Percentiles rank a stretch among this genome's conserved stretches.
Evolutionary conservation across 2,113 vertebrate species (phyloP).

Genomic region (Caretta caretta): DNA sequence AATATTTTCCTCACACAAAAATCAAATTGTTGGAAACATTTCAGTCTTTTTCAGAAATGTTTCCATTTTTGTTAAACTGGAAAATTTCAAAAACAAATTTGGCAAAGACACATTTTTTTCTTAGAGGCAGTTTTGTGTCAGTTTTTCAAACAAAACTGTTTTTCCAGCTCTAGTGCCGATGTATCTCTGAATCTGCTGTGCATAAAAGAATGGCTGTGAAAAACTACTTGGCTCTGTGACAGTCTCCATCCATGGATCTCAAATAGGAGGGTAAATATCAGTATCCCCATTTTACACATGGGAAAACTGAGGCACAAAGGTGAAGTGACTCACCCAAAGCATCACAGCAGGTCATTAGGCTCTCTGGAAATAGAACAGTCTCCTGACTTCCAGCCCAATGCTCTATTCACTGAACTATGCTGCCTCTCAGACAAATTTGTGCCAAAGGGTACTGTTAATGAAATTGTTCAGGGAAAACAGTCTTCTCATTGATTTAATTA

Average conservation of each 20-base stretch:
- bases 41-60: background rate
- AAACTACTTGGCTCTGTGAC: background rate
- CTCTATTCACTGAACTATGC: background rate
- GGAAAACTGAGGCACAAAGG: background rate
- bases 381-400: background rate
- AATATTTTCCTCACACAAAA: background rate
- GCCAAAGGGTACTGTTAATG: background rate
- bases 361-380: background rate
- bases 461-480: background rate
- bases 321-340: background rate
- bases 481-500: background rate
- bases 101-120: background rate
- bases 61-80: background rate
- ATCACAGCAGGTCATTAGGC: background rate
- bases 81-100: background rate
- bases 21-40: background rate
- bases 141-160: background rate
- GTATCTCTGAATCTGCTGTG: background rate
- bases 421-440: background rate
- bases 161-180: slow-evolving; percentile 8
- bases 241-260: background rate
- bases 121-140: background rate
- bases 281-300: background rate
- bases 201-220: slow-evolving; percentile 1
- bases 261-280: background rate